Base-by-base conservation (phyloP, 1,140 invertebrate species). In the Acromyrmex echinatior region DNA sequence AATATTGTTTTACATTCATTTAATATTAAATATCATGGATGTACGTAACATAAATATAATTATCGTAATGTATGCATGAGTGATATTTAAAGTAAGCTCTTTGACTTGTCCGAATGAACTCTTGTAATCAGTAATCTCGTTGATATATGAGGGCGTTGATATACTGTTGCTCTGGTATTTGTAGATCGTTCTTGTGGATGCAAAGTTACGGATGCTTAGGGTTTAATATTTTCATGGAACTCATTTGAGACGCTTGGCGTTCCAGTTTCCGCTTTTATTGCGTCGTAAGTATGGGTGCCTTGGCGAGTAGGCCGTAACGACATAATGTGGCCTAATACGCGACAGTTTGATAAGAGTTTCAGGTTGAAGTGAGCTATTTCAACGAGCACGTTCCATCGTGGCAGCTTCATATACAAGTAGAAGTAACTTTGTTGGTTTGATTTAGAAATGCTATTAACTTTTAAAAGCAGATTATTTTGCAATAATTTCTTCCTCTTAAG, bases 301-400 rank as follows among this genome's bases (percentile, higher is more conserved):
- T 82, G 2, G 45, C 28, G 65, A 81, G 65, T 86, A 82, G 85
- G 77, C 62, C n/a, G 77, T 86, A 86, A 86, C 53, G 53, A 82
- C 85, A 71, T 86, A 86, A 86, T 81, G 77, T 49, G 53, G 77
- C 18, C 73, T 86, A 86, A 86, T 86, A 70, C 65, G 65, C 39
- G 56, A 63, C 63, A 86, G 74, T 78, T 78, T 80, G 85, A 86
- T 86, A 80, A 86, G 77, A 86, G 66, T 31, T 80, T 45, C 25
- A 53, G 25, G 25, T 51, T 63, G 39, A 12, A 65, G 31, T 10
- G 39, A 35, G 39, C 28, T 35, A 21, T 74, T 51, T 62, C 68
- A 16, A 49, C 7, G 56, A 76, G 18, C 25, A 14, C 39, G 45
- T 51, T 21, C 53, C 45, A 14, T 25, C 14, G 14, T 31, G 28